These are phyloP conservation scores for Lydus trimaculatus DNA, from an alignment of 2,888 invertebrate genomes.

Conservation along the genomic window DNA sequence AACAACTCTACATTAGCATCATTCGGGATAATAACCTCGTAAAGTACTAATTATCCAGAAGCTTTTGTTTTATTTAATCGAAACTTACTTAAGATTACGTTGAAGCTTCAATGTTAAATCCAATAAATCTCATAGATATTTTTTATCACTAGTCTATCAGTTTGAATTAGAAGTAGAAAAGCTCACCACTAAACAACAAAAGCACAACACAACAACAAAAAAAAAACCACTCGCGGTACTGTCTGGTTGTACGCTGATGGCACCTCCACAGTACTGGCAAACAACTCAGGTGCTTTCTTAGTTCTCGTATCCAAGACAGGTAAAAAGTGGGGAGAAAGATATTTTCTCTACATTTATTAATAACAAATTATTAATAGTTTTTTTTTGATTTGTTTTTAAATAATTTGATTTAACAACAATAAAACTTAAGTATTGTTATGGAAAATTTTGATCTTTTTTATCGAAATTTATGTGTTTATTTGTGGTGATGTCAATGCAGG, in stretches of 20 bases:
- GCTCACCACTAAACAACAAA: slow-evolving; percentile 26
- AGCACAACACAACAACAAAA: slow-evolving; percentile 24
- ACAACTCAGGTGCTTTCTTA: slow-evolving; percentile 43
- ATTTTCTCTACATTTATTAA: not conserved
- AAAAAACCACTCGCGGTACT: slow-evolving; percentile 31
- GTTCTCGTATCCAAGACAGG: slow-evolving; percentile 41
- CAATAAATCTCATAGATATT: slow-evolving; percentile 19
- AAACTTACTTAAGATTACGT: slow-evolving; percentile 20
- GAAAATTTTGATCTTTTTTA: not conserved
- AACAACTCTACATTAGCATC: slow-evolving; percentile 11
- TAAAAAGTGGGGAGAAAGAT: slow-evolving; percentile 54
- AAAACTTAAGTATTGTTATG: not conserved
- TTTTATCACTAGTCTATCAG: slow-evolving; percentile 5
- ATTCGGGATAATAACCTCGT: not conserved
- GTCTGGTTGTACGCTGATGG: slow-evolving; percentile 33
- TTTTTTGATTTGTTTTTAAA: no score
- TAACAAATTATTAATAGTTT: slow-evolving; percentile 15
- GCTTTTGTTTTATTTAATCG: not conserved
- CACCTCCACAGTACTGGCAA: slow-evolving; percentile 42
- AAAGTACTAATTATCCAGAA: not conserved
- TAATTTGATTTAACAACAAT: slow-evolving; percentile 10
- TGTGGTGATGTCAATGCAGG: slow-evolving; percentile 24
- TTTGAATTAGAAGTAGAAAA: slow-evolving; percentile 11
- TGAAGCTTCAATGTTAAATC: slow-evolving; percentile 15
- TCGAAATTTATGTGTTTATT: not conserved